Evolutionary conservation across 2,113 vertebrate species (phyloP).

Genomic region (Oreocharis arfaki): DNA sequence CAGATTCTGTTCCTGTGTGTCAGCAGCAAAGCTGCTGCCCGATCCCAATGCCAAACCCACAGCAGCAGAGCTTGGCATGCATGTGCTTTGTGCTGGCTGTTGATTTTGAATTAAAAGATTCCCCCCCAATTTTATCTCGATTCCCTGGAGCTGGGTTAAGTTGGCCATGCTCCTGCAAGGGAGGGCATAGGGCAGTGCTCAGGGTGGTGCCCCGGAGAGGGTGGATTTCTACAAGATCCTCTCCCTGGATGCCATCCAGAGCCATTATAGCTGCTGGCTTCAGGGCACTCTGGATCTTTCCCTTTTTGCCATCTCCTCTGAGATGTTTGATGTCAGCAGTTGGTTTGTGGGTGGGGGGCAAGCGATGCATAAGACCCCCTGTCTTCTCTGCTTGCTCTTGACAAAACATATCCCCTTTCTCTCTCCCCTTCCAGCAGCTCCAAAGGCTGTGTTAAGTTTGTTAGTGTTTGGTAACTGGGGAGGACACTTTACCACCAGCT

Average conservation of each 20-base stretch:
- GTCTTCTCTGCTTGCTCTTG: not conserved
- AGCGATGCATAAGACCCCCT: accelerated
- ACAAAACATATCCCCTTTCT: not conserved
- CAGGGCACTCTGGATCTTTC: not conserved
- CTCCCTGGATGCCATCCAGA: not conserved
- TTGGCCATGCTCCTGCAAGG: not conserved
- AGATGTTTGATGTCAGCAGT: not conserved
- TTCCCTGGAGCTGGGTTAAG: not conserved
- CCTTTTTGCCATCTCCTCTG: not conserved
- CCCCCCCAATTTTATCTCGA: not conserved
- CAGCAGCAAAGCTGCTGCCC: not conserved
- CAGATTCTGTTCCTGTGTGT: not conserved
- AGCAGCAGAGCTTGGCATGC: not conserved
- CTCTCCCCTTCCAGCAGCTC: not conserved
- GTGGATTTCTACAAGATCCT: not conserved
- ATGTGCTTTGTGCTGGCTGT: not conserved
- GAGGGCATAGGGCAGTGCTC: not conserved
- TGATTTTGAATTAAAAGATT: not conserved
- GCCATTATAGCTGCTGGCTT: not conserved
- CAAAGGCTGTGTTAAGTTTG: not conserved
- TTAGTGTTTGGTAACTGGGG: not conserved
- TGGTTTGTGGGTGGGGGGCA: not conserved
- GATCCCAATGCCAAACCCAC: not conserved
- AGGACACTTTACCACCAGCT: not conserved
- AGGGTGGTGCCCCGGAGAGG: not conserved